phyloP scores from a whole-genome alignment of 2,888 invertebrate species.

The Parnassius apollo region DNA sequence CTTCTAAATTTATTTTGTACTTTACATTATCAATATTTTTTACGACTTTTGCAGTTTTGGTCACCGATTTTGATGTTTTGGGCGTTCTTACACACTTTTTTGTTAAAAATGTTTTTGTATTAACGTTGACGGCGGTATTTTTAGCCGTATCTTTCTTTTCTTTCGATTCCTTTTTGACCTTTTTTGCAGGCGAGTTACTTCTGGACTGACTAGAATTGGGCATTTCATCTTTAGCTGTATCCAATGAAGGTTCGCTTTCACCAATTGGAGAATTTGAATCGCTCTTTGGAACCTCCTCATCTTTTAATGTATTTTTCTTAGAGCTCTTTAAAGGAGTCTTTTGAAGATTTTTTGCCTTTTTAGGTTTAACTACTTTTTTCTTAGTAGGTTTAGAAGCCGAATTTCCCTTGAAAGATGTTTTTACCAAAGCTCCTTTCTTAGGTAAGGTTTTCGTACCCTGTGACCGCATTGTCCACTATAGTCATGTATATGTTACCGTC shows the following conservation, averaged over 20 bases:
- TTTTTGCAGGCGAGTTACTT: slow-evolving; percentile 59
- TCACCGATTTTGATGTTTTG: slow-evolving; percentile 44
- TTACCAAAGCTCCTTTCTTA: slow-evolving; percentile 69
- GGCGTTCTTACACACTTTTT: slow-evolving; percentile 50
- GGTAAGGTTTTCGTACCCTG: slow-evolving; percentile 70
- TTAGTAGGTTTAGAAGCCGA: slow-evolving; percentile 51
- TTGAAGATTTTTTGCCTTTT: slow-evolving; percentile 59
- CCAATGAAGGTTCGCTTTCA: slow-evolving; percentile 48
- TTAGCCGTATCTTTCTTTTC: slow-evolving; percentile 66
- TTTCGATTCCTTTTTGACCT: slow-evolving; percentile 59
- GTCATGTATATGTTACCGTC: slow-evolving; percentile 57
- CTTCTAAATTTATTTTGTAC: slow-evolving; percentile 69
- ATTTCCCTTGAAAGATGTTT: slow-evolving; percentile 58
- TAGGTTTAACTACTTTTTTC: slow-evolving; percentile 56
- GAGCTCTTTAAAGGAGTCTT: slow-evolving; percentile 54
- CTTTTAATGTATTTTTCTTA: slow-evolving; percentile 55
- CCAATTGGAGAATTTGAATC: slow-evolving; percentile 45
- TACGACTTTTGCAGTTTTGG: slow-evolving; percentile 44
- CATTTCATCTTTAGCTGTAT: slow-evolving; percentile 47
- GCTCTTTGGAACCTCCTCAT: slow-evolving; percentile 47
- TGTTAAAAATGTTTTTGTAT: slow-evolving; percentile 43
- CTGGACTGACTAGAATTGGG: slow-evolving; percentile 48
- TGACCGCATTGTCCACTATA: slow-evolving; percentile 73
- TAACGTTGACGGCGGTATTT: slow-evolving; percentile 36
- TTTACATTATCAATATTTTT: slow-evolving; percentile 55